Evolutionary conservation across 2,888 invertebrate species (phyloP).

Genomic region (Sarcophaga variegata): DNA sequence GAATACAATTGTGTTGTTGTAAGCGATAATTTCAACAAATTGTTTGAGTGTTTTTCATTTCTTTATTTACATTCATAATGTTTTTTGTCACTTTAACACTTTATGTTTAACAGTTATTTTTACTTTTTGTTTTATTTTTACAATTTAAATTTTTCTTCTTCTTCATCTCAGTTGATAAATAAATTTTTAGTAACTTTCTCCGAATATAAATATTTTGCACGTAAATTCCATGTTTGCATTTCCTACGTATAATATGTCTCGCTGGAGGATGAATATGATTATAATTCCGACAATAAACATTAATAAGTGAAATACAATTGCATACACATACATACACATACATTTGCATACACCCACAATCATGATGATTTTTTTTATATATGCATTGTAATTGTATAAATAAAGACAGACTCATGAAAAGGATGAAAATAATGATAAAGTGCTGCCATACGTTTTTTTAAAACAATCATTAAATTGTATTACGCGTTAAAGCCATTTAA

Average conservation of each 20-base stretch:
- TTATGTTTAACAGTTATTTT: conserved; percentile 11
- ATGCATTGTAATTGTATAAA: background rate
- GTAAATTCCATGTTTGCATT: background rate
- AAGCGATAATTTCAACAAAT: conserved; percentile 65
- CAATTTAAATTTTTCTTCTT: background rate
- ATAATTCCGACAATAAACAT: conserved; percentile 65
- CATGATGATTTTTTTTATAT: too few relatives aligned
- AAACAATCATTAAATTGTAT: conserved; percentile 56
- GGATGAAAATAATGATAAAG: conserved; percentile 26
- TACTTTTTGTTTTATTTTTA: background rate
- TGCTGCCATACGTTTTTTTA: conserved; percentile 39
- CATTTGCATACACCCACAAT: background rate
- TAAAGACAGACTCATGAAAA: background rate
- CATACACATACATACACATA: background rate
- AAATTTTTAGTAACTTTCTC: background rate
- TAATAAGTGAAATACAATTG: conserved; percentile 41
- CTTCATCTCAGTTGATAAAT: background rate
- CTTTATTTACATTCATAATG: background rate
- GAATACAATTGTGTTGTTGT: conserved; percentile 60
- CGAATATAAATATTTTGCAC: background rate
- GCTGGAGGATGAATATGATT: conserved; percentile 48
- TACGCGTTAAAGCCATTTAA: conserved; percentile 44
- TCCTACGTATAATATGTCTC: background rate
- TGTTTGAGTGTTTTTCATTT: conserved; percentile 58
- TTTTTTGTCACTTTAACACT: conserved; percentile 60